Base-by-base conservation (phyloP, 1,140 invertebrate genomes). In the Drosophila carrolli region DNA sequence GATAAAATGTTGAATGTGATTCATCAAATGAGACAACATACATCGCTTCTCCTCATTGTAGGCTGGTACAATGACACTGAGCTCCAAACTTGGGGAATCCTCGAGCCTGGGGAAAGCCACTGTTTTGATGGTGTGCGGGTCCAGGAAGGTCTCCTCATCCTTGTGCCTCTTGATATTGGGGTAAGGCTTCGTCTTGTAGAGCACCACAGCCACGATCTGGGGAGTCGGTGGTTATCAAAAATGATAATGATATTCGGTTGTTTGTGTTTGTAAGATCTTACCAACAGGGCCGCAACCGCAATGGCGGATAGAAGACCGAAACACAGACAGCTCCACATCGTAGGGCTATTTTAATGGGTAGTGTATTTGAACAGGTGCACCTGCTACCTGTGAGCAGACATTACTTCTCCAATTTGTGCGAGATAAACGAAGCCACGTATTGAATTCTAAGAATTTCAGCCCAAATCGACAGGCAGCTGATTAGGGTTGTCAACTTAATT, bases 51-150 rank as follows among this genome's bases (percentile, higher is more conserved):
- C 96, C 94, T 99, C 98, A 95, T 99, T 98, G 88, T 98, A 99
- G n/a, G 98, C 98, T 81, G 98, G 98, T 71, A 99, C 95, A 80
- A 99, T 95, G 9, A 99, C 96, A 93, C 97, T 97, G 37, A 99
- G 93, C 91, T 96, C 94, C 19, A 97, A 74, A 61, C 93, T 94
- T 59, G 94, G 93, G 5, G 93, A 79, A 76, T 98, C 96, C 41
- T 94, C 88, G 44, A 98, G 93, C 14, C 94, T 95, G 23, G 98
- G 96, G 93, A 98, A 98, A 74, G 90, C 78, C 54, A 93, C 74
- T 65, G 93, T 94, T 77, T 93, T 82, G 10, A 94, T 94, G 50
- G 93, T 94, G 38, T 93, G 91, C n/a, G 94, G 94, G 94, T 98
- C 95, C 60, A 94, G 86, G 89, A 95, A 98, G 75, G 93, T 95